Base-by-base conservation (phyloP, 2,797 vertebrate genomes). In the Microchirus variegatus region DNA sequence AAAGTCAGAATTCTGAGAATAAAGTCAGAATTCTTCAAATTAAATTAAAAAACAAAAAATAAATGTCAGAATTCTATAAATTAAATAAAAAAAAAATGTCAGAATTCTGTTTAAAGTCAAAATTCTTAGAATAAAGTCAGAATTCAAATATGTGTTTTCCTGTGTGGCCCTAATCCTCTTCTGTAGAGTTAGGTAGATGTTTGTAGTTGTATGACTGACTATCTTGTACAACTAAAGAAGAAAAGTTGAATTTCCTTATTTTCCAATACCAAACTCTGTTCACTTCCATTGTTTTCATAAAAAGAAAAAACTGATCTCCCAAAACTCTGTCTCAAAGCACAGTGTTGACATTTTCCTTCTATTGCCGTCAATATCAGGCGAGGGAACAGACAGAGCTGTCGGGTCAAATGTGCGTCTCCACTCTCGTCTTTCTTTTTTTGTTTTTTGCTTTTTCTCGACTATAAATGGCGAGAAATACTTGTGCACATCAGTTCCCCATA, bases 331-430 rank as follows among this genome's bases (percentile, higher is more conserved):
- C 31, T n/a, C n/a, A n/a, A n/a, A n/a, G n/a, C n/a, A n/a, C n/a
- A n/a, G n/a, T n/a, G n/a, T n/a, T n/a, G n/a, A n/a, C 41, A 53
- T 67, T 66, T 73, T 62, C 26, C 18, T 49, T 26, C 47, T 74
- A 41, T 8, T 48, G 70, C 50, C 56, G 44, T 62, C 77, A 80
- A 82, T 58, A 70, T 83, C 73, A 73, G 78, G 74, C n/a, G 36
- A 86, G 80, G 62, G 65, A 74, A 90, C 77, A 74, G 67, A 75
- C 75, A 53, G 74, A 70, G 67, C 78, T 83, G 84, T 83, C 85
- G 77, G 60, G 70, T 85, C 70, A 54, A 9, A 78, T 85, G 76
- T 74, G 63, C 13, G 18, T 75, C 75, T 75, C 31, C 2, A 2
- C 37, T 44, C 68, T 56, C 47, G 26, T 26, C 26, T 26, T 26